Base-by-base conservation (phyloP, 2,888 invertebrate species). In the Neria commutata region DNA sequence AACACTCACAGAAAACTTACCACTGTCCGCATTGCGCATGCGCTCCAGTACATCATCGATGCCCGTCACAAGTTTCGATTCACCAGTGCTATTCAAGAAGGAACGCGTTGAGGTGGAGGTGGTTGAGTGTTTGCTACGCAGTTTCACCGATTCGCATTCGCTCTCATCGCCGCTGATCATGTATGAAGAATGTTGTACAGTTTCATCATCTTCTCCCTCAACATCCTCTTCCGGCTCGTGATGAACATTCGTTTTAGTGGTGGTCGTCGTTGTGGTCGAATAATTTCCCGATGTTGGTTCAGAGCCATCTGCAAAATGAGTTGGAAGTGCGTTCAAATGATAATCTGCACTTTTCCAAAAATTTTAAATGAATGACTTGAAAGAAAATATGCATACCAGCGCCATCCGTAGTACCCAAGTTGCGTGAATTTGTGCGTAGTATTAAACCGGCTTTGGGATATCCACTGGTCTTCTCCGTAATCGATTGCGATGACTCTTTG, bases 361-460 rank as follows among this genome's bases (percentile, higher is more conserved):
- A n/a, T n/a, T n/a, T n/a, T n/a, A n/a, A n/a, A n/a, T n/a, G n/a
- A n/a, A n/a, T n/a, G n/a, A n/a, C n/a, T n/a, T n/a, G n/a, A n/a
- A n/a, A n/a, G n/a, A n/a, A n/a, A n/a, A n/a, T n/a, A n/a, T n/a
- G 68, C 60, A 71, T 73, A 62, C 74, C 73, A 8, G 84, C 67
- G 11, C 55, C 60, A 26, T 58, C 56, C 55, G 71, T 74, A 82
- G 61, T 59, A 55, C 68, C 64, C 3, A 63, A 63, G n/a, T n/a
- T n/a, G 54, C 83, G 79, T 65, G 79, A 83, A 62, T 73, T 75
- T 54, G 88, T 87, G 67, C 90, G 86, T 75, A 89, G 85, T 80
- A 90, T 90, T 72, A 90, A 84, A 10, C 90, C 90, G 54, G 90
- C 90, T 81, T 88, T 89, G n/a, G 90, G 90, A 80, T 89, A 90